Evolutionary conservation across 2,888 invertebrate genomes (phyloP), one percentile per base, ranked within the genome.

Genomic region (Rhopalosiphum nymphaeae): DNA sequence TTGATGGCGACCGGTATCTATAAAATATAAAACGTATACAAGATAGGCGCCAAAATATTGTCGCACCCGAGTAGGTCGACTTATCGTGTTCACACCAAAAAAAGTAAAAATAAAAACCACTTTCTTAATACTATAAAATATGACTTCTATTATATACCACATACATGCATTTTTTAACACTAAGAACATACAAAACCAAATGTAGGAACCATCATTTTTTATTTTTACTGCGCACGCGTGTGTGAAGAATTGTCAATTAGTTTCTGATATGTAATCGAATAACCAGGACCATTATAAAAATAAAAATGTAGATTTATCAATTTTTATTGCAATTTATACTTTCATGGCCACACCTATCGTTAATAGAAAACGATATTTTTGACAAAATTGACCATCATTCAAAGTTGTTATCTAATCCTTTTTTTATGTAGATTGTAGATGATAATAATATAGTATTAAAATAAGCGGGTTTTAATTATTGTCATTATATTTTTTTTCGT

Each of bases 81-180:
- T 90, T 67, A 46, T 67, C 21, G 61, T 44, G 46, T 90, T 61
- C 3, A 67, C 42, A 46, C 46, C n/a, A 90, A 67, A 90, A 89
- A 57, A 89, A 78, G 78, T 78, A 78, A 78, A 78, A 78, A 78
- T 78, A 42, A 78, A 78, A 91, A 78, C 91, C 49, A 91, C 78
- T 91, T 78, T 91, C 91, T 78, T 49, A 61, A 61, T 90, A 46
- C 46, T 11, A 46, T 90, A 67, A 78, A 91, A 78, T 91, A 91
- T 78, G 78, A 49, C 36, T 25, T 46, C 21, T 90, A 67, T 90
- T 61, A 44, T 46, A n/a, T 29, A 85, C 26, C 29, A n/a, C 16
- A 7, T n/a, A 21, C 9, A n/a, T n/a, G 29, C n/a, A 90, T 61
- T 90, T 89, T 61, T 29, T 78, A 61, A 90, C 61, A 46, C 78